Base-by-base conservation (phyloP, 2,888 invertebrate genomes). In the Isoperla grammatica region DNA sequence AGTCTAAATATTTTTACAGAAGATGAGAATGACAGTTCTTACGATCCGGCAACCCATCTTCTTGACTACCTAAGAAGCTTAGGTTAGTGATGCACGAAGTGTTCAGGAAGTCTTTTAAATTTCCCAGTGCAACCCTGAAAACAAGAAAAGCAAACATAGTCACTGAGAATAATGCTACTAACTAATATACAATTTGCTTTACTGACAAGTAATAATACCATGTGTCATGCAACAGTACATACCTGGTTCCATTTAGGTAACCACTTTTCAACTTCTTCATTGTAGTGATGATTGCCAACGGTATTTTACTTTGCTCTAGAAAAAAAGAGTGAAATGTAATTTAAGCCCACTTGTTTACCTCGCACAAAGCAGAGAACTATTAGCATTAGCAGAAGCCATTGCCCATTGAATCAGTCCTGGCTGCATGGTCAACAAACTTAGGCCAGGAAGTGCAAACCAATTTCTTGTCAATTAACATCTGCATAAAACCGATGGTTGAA, bases 261-360 rank as follows among this genome's bases (percentile, higher is more conserved):
- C 99, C 99, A 62, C 95, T 96, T 74, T 96, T 95, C 2, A 99
- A 78, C 76, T 99, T 99, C 72, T 96, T 95, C 84, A 99, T 93
- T 1, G 98, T 98, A 1, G 95, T 95, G 67, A 97, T 88, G 86
- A 99, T 93, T 0, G 96, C 92, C 72, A 92, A 79, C 0, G 95
- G 95, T 63, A 95, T 88, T 76, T 86, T 90, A 61, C 90, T 93
- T 75, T 94, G 87, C 78, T 95, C 95, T 93, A 74, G 67, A 80
- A 78, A 62, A 58, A 12, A 45, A 63, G 61, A 60, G 15, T 19
- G 58, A 59, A 13, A 57, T 42, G 42, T 29, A 29, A 29, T 29
- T 29, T 29, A 29, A 6, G 29, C n/a, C n/a, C n/a, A n/a, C n/a
- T n/a, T n/a, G n/a, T n/a, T n/a, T n/a, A n/a, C n/a, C n/a, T n/a